phyloP scores from a whole-genome alignment of 2,797 vertebrate genomes.

The Chrysocyon brachyurus region DNA sequence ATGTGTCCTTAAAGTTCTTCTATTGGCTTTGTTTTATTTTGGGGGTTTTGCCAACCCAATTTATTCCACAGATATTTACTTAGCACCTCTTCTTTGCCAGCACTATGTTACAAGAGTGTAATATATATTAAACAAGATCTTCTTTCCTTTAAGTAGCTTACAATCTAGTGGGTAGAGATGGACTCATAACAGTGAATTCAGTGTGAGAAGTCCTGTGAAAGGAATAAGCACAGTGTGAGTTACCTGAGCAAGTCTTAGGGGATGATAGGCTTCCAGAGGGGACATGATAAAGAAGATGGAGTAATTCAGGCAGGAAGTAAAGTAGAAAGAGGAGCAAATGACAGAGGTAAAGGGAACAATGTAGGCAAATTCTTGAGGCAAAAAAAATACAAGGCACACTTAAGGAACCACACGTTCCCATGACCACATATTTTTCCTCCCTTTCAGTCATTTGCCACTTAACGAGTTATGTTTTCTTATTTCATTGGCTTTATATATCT shows the following conservation, averaged over 20 bases:
- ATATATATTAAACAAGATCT: background rate
- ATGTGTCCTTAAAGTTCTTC: background rate
- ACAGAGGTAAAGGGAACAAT: background rate
- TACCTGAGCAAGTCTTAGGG: background rate
- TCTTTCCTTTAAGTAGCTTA: background rate
- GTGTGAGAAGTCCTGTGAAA: background rate
- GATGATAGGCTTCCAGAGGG: background rate
- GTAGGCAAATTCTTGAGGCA: background rate
- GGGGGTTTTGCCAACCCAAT: background rate
- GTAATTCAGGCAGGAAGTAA: background rate
- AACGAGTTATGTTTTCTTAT: background rate
- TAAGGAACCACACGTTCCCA: background rate
- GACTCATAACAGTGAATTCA: background rate
- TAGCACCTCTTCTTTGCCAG: background rate
- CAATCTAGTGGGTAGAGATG: background rate
- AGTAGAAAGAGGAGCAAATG: background rate
- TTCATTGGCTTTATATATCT: background rate
- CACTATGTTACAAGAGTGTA: background rate
- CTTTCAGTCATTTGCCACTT: background rate
- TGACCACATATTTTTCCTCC: background rate
- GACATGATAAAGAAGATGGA: background rate
- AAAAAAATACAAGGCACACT: background rate
- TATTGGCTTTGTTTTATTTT: background rate
- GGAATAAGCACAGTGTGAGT: background rate
- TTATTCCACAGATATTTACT: background rate